Conservation (phyloP, 2,113 vertebrate genomes). For the rat (Rattus norvegicus) region DNA sequence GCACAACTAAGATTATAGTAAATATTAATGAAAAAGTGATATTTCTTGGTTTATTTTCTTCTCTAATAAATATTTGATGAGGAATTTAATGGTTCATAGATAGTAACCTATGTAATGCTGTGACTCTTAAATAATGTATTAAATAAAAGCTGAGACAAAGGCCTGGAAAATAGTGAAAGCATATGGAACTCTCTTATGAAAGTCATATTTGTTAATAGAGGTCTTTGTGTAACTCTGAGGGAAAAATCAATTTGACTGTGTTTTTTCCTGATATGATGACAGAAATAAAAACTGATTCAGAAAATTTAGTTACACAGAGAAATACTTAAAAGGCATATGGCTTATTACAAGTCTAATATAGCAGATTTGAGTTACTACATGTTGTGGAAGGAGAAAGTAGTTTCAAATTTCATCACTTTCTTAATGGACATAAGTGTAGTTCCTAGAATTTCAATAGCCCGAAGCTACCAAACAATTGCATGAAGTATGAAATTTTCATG, state of each 20-base stretch:
- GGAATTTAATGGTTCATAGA: constrained; percentile 67
- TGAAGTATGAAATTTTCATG: constrained; percentile 81
- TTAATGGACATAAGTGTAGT: constrained; percentile 65
- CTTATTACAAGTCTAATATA: constrained; percentile 70
- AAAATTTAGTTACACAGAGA: constrained; percentile 47
- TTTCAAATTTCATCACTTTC: constrained; percentile 72
- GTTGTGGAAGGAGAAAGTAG: constrained; percentile 60
- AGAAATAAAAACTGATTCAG: constrained; percentile 53
- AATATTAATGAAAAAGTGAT: constrained; percentile 58
- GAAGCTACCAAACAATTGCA: constrained; percentile 73
- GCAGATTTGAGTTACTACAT: constrained; percentile 69
- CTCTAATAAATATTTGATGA: constrained; percentile 77
- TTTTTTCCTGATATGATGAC: neutral
- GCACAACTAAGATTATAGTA: constrained; percentile 49
- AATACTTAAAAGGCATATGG: constrained; percentile 52
- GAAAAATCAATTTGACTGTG: neutral
- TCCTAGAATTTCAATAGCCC: constrained; percentile 74
- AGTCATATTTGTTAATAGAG: constrained; percentile 19
- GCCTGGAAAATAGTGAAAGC: constrained; percentile 63
- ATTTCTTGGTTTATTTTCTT: constrained; percentile 63
- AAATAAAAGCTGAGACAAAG: constrained; percentile 64
- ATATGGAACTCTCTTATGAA: neutral
- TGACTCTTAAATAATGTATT: constrained; percentile 72
- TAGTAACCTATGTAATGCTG: constrained; percentile 51
- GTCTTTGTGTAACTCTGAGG: neutral